These are phyloP conservation scores for Aphis craccivora DNA, from an alignment of 1,140 invertebrate species.

Conservation along the genomic window DNA sequence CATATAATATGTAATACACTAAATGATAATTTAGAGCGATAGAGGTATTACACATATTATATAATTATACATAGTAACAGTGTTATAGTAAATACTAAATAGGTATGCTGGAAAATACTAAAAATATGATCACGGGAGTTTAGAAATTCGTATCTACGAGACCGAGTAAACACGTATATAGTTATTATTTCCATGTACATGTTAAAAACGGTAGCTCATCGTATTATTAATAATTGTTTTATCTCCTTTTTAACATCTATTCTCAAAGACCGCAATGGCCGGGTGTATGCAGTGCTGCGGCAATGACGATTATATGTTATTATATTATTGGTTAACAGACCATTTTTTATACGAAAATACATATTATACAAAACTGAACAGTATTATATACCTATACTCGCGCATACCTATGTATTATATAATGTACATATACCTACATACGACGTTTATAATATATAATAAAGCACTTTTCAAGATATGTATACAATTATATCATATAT, in stretches of 20 bases:
- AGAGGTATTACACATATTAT: not conserved
- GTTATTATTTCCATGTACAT: constrained; percentile 14
- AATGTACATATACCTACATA: not conserved
- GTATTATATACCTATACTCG: not conserved
- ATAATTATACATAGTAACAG: not conserved
- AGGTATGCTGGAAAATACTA: not conserved
- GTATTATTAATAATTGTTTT: constrained; percentile 49
- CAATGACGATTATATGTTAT: constrained; percentile 43
- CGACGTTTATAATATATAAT: not conserved
- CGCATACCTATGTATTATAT: not conserved
- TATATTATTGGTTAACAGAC: constrained; percentile 24
- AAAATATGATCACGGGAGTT: not conserved
- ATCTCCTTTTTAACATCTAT: not conserved
- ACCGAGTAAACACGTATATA: constrained; percentile 38
- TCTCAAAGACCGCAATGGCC: not conserved
- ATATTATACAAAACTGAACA: not conserved
- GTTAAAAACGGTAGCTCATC: constrained; percentile 49
- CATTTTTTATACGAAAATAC: not conserved
- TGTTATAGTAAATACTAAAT: not conserved
- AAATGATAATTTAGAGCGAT: not conserved
- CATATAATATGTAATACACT: too few species aligned
- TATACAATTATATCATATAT: constrained; percentile 6
- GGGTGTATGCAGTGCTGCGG: not conserved
- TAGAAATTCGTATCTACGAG: not conserved
- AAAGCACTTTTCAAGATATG: constrained; percentile 8